These are phyloP conservation scores for Lathamus discolor DNA, from an alignment of 2,113 vertebrate species.

Conservation along the genomic window DNA sequence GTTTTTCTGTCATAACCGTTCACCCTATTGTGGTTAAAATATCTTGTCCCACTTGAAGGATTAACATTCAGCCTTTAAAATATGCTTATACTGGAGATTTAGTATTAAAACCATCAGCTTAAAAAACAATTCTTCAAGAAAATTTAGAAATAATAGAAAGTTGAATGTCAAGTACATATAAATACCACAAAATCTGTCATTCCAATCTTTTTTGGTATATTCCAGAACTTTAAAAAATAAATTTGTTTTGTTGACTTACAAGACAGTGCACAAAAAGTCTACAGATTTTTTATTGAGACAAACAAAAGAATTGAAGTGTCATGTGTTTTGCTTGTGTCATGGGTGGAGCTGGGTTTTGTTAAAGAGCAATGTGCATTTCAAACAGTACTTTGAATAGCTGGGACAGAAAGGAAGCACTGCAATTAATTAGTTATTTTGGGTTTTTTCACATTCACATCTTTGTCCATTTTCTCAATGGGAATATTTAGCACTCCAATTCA, in stretches of 20 bases:
- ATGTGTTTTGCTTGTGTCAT: background rate
- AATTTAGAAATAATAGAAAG: background rate
- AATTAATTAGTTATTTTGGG: background rate
- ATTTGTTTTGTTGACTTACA: background rate
- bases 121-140: background rate
- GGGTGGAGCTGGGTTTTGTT: background rate
- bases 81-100: background rate
- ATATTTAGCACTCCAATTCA: slow-evolving; percentile 34
- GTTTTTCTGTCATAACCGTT: background rate
- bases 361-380: background rate
- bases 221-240: background rate
- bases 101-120: background rate
- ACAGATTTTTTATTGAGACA: background rate
- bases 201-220: background rate
- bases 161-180: background rate
- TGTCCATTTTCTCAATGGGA: background rate
- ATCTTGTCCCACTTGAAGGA: background rate
- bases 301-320: background rate
- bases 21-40: background rate
- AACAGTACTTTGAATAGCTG: background rate
- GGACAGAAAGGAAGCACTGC: background rate
- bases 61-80: background rate
- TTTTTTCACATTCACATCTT: background rate
- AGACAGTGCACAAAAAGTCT: background rate
- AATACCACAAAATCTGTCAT: background rate